Evolutionary conservation across 2,888 invertebrate species (phyloP), one percentile per base, ranked within the genome.

Genomic region (Cinara cedri): DNA sequence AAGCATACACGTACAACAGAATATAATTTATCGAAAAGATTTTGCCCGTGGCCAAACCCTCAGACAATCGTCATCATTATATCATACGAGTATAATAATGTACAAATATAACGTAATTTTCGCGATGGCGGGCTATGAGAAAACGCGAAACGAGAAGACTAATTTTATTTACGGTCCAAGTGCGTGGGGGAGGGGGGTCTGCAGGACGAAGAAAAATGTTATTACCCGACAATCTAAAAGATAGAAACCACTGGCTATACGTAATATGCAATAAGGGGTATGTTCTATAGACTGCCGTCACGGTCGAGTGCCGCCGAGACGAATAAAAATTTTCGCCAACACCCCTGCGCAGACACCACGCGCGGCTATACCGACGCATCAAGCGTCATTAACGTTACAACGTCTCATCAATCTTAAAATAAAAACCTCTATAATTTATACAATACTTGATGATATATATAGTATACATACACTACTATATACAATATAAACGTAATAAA

Each of bases 361-460:
- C 72, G n/a, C 21, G 62, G 49, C 72, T 11, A n/a, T 6, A 55
- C 66, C 55, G 19, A 55, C 65, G n/a, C 34, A 34, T 34, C 46
- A n/a, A 57, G 66, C 75, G 21, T 57, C 76, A 49, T 76, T 76
- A 75, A 57, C 57, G 74, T 74, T 74, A n/a, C n/a, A 46, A 72
- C 72, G 55, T 66, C 76, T 16, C 68, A 68, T 68, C 66, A 68
- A 57, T 76, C 68, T 57, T 46, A 14, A 49, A 24, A 44, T 19
- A 54, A 46, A 55, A 66, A 24, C 24, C 65, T 13, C n/a, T 21
- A 34, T 34, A 54, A 60, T n/a, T n/a, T n/a, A n/a, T n/a, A n/a
- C n/a, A n/a, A n/a, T n/a, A n/a, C n/a, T n/a, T n/a, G n/a, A n/a
- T n/a, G n/a, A n/a, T n/a, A n/a, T n/a, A n/a, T n/a, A n/a, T n/a